These are phyloP conservation scores for Dromiciops gliroides DNA, from an alignment of 2,113 vertebrate genomes.

Conservation along the genomic window DNA sequence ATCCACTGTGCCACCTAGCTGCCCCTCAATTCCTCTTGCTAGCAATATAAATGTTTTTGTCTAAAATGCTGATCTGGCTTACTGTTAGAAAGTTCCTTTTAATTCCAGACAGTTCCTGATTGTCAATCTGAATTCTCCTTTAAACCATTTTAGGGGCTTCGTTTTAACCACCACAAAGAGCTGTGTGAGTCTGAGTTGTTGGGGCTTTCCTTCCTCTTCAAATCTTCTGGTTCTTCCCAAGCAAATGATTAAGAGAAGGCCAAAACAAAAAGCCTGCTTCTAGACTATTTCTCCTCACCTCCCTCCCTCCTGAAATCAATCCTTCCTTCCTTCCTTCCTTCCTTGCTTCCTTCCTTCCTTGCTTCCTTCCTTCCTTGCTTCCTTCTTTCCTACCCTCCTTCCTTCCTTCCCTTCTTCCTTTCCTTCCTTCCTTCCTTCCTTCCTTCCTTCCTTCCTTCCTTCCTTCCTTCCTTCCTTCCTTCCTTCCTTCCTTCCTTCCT, in stretches of 20 bases:
- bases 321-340: background rate
- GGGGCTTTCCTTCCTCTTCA: background rate
- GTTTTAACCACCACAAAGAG: background rate
- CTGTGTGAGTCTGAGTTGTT: background rate
- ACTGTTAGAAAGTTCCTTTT: background rate
- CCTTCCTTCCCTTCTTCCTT: too few relatives aligned
- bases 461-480: too few relatives aligned
- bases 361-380: too few relatives aligned
- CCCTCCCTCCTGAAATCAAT: background rate
- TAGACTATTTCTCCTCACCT: background rate
- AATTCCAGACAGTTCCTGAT: background rate
- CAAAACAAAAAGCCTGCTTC: background rate
- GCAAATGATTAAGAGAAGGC: too few relatives aligned
- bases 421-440: background rate
- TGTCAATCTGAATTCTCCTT: background rate
- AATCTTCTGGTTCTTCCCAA: background rate
- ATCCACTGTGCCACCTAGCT: too few relatives aligned
- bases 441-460: background rate
- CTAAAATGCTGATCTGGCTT: background rate
- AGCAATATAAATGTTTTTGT: background rate
- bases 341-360: too few relatives aligned
- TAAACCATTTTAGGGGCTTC: background rate
- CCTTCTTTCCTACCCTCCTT: too few relatives aligned
- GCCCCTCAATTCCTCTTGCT: too few relatives aligned
- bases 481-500: too few relatives aligned